A percentile compares a stretch with the other conserved stretches of the same genome.
phyloP scores from a whole-genome alignment of 2,888 invertebrate species.

The Altica lythri region DNA sequence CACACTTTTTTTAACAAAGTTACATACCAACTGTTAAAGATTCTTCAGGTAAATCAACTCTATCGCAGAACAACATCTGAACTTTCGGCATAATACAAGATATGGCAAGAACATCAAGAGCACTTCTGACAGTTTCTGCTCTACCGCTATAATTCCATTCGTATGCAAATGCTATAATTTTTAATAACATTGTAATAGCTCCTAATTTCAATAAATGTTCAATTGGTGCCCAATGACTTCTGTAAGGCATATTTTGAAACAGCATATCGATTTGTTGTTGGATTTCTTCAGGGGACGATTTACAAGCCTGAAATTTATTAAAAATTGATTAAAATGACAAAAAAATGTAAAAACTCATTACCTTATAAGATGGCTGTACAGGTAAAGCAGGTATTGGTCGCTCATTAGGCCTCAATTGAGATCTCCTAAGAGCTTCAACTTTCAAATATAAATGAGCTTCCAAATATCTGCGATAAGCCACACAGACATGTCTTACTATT shows the following conservation, averaged over 20 bases:
- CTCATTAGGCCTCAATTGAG: conserved; percentile 57
- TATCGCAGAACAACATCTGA: conserved; percentile 73
- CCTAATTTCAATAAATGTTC: conserved; percentile 85
- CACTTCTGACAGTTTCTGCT: conserved; percentile 80
- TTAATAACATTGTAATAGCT: conserved; percentile 78
- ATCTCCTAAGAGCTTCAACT: conserved; percentile 71
- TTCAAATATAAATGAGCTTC: conserved; percentile 86
- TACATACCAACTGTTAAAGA: conserved; percentile 68
- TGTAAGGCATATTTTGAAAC: conserved; percentile 74
- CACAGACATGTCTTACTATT: conserved; percentile 88
- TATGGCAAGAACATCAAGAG: conserved; percentile 86
- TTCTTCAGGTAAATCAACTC: conserved; percentile 77
- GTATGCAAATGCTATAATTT: conserved; percentile 86
- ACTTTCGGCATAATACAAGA: conserved; percentile 88
- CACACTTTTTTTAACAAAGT: too few species aligned
- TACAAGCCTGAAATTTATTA: conserved; percentile 61
- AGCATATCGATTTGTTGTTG: conserved; percentile 84
- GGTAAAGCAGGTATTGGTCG: conserved; percentile 50
- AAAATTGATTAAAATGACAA: background rate
- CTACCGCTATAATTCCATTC: conserved; percentile 91
- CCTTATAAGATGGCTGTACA: conserved; percentile 58
- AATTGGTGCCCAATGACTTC: conserved; percentile 86
- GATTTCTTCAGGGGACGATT: conserved; percentile 77
- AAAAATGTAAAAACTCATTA: conserved; percentile 37
- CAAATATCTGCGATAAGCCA: conserved; percentile 86